Evolutionary conservation across 2,797 vertebrate genomes (phyloP), one percentile per base, ranked within the genome.

Genomic region (Acanthornis magna): DNA sequence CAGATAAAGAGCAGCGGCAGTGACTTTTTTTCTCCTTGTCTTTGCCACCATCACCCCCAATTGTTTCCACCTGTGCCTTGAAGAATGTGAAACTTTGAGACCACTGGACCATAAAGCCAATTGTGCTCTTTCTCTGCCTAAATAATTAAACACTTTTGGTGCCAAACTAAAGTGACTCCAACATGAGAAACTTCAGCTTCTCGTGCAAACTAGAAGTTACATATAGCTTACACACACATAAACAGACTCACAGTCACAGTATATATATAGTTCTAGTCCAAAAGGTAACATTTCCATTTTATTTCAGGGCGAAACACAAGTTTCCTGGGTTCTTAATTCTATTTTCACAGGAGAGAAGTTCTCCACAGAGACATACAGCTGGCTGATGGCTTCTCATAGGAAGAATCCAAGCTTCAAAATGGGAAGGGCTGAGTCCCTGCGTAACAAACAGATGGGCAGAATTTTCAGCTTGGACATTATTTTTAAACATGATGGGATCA

Each of bases 401-500:
- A 83, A 88, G 48, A 66, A 85, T 62, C 78, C 67, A 55, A 67
- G 42, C 38, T 85, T 88, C 80, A 55, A 74, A 40, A 53, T 6
- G 1, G 47, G 55, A 89, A 75, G 70, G 45, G 21, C 40, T 65
- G 60, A 43, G 51, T 48, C 26, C 47, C 61, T 19, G 18, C 6
- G 2, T 48, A 77, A 76, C 61, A 83, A 91, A 80, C 51, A 86
- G 53, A 89, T 77, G 72, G 77, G 50, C 34, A 78, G 34, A 66
- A 60, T 53, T 84, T 78, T 82, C 75, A 80, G n/a, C 48, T 57
- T 83, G 62, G 79, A 91, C 7, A 3, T 77, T 54, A 85, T 92
- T 97, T 95, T 91, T 22, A 65, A 76, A 81, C 4, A 4, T 66
- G 72, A 89, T 4, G 2, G 91, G 68, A 93, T 87, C 77, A 58